Conservation (phyloP, 1,140 invertebrate genomes). For the Bombus affinis region DNA sequence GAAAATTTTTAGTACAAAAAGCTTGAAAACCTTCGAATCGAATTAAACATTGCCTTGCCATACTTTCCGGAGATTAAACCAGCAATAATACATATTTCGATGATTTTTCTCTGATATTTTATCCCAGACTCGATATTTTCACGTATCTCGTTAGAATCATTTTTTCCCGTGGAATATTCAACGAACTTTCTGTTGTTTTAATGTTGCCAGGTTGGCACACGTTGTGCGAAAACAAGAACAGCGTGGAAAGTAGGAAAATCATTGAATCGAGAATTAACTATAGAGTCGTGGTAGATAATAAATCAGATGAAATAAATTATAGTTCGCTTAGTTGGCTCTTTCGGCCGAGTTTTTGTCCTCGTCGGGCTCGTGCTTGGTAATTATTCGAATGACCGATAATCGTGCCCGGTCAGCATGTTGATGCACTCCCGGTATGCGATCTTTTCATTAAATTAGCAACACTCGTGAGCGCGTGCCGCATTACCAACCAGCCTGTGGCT, state of each 20-base stretch:
- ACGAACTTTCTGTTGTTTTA: too few species aligned
- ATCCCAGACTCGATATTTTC: too few species aligned
- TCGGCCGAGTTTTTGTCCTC: constrained; percentile 19
- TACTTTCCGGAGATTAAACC: too few species aligned
- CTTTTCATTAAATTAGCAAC: constrained; percentile 41
- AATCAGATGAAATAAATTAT: constrained; percentile 48
- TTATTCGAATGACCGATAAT: constrained; percentile 58
- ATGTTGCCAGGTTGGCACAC: too few species aligned
- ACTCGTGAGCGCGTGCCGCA: background rate
- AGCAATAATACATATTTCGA: too few species aligned
- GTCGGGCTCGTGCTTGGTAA: constrained; percentile 34
- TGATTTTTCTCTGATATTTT: too few species aligned
- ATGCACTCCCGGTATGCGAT: constrained; percentile 35
- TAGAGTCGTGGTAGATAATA: background rate
- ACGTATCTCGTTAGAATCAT: too few species aligned
- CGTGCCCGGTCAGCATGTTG: constrained; percentile 1
- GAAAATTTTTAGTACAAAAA: too few species aligned
- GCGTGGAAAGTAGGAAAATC: background rate
- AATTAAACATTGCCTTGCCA: too few species aligned
- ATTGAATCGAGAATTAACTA: background rate
- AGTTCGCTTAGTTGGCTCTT: constrained; percentile 37
- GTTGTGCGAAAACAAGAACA: too few species aligned
- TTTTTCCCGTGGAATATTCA: too few species aligned
- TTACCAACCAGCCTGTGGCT: background rate
- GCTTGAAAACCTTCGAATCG: too few species aligned